Percentiles rank a stretch among this genome's conserved stretches.
phyloP scores from a whole-genome alignment of 2,888 invertebrate genomes.

The Rhingia rostrata region DNA sequence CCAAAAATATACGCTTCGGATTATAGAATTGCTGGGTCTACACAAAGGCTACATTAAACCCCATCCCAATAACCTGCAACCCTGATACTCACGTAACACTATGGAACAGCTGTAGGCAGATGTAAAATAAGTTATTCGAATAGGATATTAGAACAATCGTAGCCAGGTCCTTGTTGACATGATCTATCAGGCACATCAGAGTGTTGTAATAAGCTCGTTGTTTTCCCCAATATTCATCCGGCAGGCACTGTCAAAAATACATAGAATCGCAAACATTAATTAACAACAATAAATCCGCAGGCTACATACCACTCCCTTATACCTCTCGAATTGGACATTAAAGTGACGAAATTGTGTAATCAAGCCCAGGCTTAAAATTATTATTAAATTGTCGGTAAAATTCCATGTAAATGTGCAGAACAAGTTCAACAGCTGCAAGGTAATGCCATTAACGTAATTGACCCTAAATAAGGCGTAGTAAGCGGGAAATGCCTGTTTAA shows the following conservation, averaged over 20 bases:
- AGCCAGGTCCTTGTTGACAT: slow-evolving; percentile 85
- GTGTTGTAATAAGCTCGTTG: slow-evolving; percentile 86
- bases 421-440: slow-evolving; percentile 81
- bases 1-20: slow-evolving; percentile 83
- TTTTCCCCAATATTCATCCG: slow-evolving; percentile 86
- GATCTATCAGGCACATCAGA: slow-evolving; percentile 83
- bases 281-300: background rate
- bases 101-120: slow-evolving; percentile 87
- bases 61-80: background rate
- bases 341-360: slow-evolving; percentile 86
- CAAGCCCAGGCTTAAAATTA: slow-evolving; percentile 86
- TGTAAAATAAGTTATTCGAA: slow-evolving; percentile 87
- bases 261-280: slow-evolving; percentile 1
- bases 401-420: slow-evolving; percentile 87
- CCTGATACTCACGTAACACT: slow-evolving; percentile 85
- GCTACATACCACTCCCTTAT: slow-evolving; percentile 69
- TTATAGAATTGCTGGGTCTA: slow-evolving; percentile 80
- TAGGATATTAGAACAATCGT: slow-evolving; percentile 86
- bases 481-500: slow-evolving; percentile 83
- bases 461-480: slow-evolving; percentile 84
- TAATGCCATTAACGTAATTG: slow-evolving; percentile 83
- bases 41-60: background rate
- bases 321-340: slow-evolving; percentile 79
- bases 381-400: slow-evolving; percentile 87
- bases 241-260: slow-evolving; percentile 83